A percentile compares a stretch with the other conserved stretches of the same genome.
Evolutionary conservation across 2,888 invertebrate species (phyloP).

Genomic region (Diploptera punctata): DNA sequence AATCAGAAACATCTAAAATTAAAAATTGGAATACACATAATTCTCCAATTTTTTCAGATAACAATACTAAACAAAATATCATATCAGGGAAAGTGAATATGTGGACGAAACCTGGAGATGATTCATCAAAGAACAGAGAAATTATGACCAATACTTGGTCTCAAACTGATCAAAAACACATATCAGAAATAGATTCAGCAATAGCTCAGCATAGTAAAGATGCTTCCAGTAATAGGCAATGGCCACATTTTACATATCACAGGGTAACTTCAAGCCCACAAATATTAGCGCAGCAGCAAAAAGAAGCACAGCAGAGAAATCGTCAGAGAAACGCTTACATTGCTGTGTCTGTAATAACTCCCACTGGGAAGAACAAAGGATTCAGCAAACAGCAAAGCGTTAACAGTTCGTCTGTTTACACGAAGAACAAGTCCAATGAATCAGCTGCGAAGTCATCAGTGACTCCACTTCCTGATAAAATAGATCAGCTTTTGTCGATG

Average conservation of each 20-base stretch:
- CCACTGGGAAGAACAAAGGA: slow-evolving; percentile 28
- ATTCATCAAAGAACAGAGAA: not conserved
- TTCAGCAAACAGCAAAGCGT: slow-evolving; percentile 2
- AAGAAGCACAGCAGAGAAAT: slow-evolving; percentile 34
- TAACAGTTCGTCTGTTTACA: not conserved
- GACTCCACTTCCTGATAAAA: slow-evolving; percentile 34
- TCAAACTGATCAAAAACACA: not conserved
- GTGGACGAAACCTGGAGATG: not conserved
- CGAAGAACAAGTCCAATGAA: not conserved
- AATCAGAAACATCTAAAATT: not conserved
- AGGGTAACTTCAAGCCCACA: slow-evolving; percentile 44
- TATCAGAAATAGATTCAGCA: slow-evolving; percentile 14
- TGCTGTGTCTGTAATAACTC: slow-evolving; percentile 40
- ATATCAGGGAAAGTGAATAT: not conserved
- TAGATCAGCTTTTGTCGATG: slow-evolving; percentile 28
- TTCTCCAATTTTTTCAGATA: not conserved
- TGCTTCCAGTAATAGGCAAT: slow-evolving; percentile 28
- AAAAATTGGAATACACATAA: not conserved
- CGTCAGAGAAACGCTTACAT: slow-evolving; percentile 39
- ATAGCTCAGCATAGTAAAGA: slow-evolving; percentile 7
- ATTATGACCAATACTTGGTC: not conserved
- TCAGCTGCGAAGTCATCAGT: not conserved
- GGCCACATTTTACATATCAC: slow-evolving; percentile 45
- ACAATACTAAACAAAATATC: not conserved
- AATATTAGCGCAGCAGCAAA: slow-evolving; percentile 28